Evolutionary conservation across 2,113 vertebrate species (phyloP).

Genomic region (Corythornis cristatus): DNA sequence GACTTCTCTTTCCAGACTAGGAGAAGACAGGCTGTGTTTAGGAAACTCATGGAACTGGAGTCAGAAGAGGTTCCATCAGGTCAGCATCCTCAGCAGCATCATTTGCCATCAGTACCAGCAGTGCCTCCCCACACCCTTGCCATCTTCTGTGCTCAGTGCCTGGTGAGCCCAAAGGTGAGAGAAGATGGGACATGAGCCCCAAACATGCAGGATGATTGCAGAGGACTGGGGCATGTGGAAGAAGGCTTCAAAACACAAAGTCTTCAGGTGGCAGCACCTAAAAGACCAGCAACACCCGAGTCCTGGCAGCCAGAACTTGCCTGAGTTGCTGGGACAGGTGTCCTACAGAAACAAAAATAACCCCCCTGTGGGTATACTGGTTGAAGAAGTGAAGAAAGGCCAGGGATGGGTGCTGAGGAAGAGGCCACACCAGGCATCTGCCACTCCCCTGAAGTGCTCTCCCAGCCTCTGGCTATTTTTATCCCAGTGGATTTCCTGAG

Average conservation of each 20-base stretch:
- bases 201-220: neutral
- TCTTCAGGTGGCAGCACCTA: neutral
- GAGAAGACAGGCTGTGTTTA: neutral
- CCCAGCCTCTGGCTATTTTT: slow-evolving; percentile 22
- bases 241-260: neutral
- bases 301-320: neutral
- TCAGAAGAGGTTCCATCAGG: neutral
- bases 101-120: neutral
- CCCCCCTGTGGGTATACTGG: neutral
- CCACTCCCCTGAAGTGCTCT: neutral
- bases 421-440: neutral
- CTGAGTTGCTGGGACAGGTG: neutral
- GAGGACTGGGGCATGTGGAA: rapidly evolving
- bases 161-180: neutral
- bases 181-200: neutral
- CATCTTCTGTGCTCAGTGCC: neutral
- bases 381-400: neutral
- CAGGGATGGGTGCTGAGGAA: neutral
- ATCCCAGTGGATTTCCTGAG: neutral
- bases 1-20: neutral
- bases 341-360: rapidly evolving
- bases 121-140: too few relatives aligned
- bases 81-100: neutral
- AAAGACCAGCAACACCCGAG: neutral
- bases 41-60: neutral